These are phyloP conservation scores for Eptesicus fuscus DNA, from an alignment of 2,113 vertebrate species.

Conservation along the genomic window DNA sequence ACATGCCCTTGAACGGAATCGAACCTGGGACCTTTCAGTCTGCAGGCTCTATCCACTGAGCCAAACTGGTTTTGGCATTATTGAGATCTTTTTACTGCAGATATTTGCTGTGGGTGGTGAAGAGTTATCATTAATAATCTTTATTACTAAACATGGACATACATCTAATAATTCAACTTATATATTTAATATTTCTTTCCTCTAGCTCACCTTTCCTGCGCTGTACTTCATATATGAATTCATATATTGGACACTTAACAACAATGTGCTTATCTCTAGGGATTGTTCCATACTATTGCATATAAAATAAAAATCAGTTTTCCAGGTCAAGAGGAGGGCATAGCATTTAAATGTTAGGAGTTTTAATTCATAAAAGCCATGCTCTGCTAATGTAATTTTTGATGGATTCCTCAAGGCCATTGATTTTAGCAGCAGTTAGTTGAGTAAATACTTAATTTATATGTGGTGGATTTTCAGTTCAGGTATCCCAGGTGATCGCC, in stretches of 20 bases:
- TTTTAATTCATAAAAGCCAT: slow-evolving; percentile 63
- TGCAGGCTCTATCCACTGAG: no score
- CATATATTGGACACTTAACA: not conserved
- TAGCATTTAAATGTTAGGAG: slow-evolving; percentile 54
- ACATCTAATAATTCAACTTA: not conserved
- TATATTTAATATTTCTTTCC: not conserved
- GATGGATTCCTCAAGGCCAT: slow-evolving; percentile 59
- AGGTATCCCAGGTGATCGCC: slow-evolving; percentile 67
- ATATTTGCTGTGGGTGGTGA: not conserved
- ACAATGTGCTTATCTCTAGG: slow-evolving; percentile 29
- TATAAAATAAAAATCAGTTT: slow-evolving; percentile 64
- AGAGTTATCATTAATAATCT: not conserved
- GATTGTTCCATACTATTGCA: slow-evolving; percentile 15
- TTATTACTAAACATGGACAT: not conserved
- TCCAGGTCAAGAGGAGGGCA: slow-evolving; percentile 62
- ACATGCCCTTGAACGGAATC: no score
- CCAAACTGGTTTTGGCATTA: not conserved
- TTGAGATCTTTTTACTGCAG: not conserved
- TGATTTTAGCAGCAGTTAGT: slow-evolving; percentile 64
- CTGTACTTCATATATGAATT: not conserved
- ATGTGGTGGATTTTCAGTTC: slow-evolving; percentile 58
- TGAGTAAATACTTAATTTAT: slow-evolving; percentile 72
- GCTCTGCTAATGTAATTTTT: slow-evolving; percentile 51
- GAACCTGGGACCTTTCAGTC: no score
- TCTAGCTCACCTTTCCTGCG: not conserved